A percentile compares a stretch with the other conserved stretches of the same genome.
Conservation (phyloP, 2,797 vertebrate species). For the Alfaro cultratus region DNA sequence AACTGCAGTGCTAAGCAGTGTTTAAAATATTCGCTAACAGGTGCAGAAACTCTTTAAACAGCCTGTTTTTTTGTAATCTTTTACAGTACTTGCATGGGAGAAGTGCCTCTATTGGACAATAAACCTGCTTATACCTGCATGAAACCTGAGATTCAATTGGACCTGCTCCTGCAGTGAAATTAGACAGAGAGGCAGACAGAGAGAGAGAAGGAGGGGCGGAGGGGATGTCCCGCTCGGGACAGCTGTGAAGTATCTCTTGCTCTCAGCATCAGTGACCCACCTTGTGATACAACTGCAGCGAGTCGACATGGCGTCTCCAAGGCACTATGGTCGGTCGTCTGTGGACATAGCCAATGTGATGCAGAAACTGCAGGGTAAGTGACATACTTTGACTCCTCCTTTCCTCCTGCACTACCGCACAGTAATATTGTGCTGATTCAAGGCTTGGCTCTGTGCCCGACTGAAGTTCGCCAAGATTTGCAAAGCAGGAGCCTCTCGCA, state of each 20-base stretch:
- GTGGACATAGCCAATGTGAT: slow-evolving; percentile 93
- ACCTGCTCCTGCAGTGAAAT: slow-evolving; percentile 58
- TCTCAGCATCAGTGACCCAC: slow-evolving; percentile 40
- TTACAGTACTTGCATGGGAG: slow-evolving; percentile 74
- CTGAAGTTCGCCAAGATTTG: slow-evolving; percentile 61
- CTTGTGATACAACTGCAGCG: slow-evolving; percentile 41
- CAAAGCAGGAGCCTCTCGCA: slow-evolving; percentile 34
- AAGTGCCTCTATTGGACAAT: slow-evolving; percentile 62
- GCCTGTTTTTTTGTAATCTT: slow-evolving; percentile 21
- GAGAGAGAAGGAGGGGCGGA: slow-evolving; percentile 50
- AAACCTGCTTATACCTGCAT: slow-evolving; percentile 48
- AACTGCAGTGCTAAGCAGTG: neutral
- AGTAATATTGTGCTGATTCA: slow-evolving; percentile 77
- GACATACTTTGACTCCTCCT: slow-evolving; percentile 45
- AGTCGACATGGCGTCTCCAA: slow-evolving; percentile 86
- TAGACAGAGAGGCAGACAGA: slow-evolving; percentile 39
- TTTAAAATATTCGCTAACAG: neutral
- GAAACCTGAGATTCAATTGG: slow-evolving; percentile 65
- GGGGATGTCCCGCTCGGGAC: slow-evolving; percentile 66
- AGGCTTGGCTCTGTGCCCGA: slow-evolving; percentile 53
- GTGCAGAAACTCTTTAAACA: slow-evolving; percentile 43
- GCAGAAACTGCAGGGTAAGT: slow-evolving; percentile 95
- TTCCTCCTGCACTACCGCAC: slow-evolving; percentile 52
- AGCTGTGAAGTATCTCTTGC: slow-evolving; percentile 42
- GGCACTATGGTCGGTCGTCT: slow-evolving; percentile 72